A percentile compares a stretch with the other conserved stretches of the same genome.
These are phyloP conservation scores for Phenacoccus solenopsis DNA, from an alignment of 1,140 invertebrate genomes.

Conservation along the genomic window DNA sequence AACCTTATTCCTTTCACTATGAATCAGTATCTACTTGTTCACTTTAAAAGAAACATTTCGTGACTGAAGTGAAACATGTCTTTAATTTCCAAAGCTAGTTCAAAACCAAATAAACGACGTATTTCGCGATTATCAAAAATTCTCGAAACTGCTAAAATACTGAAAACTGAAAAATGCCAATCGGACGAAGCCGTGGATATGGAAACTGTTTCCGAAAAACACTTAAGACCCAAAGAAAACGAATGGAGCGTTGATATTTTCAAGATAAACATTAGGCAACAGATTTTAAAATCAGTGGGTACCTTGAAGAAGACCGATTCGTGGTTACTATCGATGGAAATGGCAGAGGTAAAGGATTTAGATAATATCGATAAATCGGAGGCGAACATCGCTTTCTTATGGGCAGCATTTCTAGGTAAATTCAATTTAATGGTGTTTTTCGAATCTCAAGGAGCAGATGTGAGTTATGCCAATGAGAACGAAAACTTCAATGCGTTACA, in stretches of 20 bases:
- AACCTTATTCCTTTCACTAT: too few relatives aligned
- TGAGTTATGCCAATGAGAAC: slow-evolving; percentile 51
- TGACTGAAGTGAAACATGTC: too few relatives aligned
- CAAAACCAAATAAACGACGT: too few relatives aligned
- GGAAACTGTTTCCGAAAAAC: too few relatives aligned
- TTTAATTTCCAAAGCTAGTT: too few relatives aligned
- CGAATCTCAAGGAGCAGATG: slow-evolving; percentile 46
- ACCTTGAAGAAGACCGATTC: neutral
- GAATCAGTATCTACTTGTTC: too few relatives aligned
- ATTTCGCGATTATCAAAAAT: too few relatives aligned
- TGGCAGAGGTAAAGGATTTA: neutral
- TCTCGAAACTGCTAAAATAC: too few relatives aligned
- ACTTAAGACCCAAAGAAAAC: too few relatives aligned
- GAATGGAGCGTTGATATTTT: neutral
- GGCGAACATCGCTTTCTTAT: slow-evolving; percentile 44
- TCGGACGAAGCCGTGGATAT: too few relatives aligned
- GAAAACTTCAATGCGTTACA: slow-evolving; percentile 54
- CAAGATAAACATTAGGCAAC: neutral
- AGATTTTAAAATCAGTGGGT: neutral
- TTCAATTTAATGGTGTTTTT: slow-evolving; percentile 47
- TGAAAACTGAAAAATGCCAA: too few relatives aligned
- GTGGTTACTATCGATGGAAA: neutral
- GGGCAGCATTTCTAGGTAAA: slow-evolving; percentile 52
- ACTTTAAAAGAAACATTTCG: too few relatives aligned
- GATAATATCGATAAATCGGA: neutral